Conservation (phyloP, 1,140 invertebrate genomes). For the Centruroides vittatus region DNA sequence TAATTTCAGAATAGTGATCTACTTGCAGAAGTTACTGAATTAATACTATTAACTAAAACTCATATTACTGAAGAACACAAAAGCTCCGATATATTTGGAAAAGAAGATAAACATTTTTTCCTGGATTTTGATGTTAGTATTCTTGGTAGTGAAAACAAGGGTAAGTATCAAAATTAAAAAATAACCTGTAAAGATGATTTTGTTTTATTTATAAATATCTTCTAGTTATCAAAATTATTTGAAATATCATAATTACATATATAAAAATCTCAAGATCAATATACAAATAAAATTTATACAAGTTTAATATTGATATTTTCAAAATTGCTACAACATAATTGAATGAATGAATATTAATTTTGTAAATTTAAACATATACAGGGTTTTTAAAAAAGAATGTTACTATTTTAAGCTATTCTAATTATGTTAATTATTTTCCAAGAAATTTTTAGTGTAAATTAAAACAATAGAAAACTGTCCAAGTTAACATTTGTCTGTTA, state of each 20-base stretch:
- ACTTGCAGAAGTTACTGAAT: conserved; percentile 31
- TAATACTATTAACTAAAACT: conserved; percentile 37
- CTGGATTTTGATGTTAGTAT: conserved; percentile 45
- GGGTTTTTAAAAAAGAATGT: too few relatives aligned
- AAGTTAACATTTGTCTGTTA: too few relatives aligned
- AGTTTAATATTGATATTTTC: too few relatives aligned
- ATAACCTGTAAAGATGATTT: too few relatives aligned
- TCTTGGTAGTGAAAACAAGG: conserved; percentile 33
- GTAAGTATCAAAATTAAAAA: conserved; percentile 4
- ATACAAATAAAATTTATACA: too few relatives aligned
- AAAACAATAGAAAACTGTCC: too few relatives aligned
- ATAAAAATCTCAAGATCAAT: conserved; percentile 5
- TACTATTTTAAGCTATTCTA: too few relatives aligned
- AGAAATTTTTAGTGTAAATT: too few relatives aligned
- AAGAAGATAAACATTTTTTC: conserved; percentile 43
- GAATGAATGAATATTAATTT: too few relatives aligned
- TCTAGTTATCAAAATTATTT: background rate
- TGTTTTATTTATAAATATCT: background rate
- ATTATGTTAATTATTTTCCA: too few relatives aligned
- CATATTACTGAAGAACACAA: conserved; percentile 46
- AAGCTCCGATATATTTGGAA: conserved; percentile 36
- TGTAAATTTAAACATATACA: too few relatives aligned
- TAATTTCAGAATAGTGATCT: background rate
- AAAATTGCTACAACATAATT: too few relatives aligned
- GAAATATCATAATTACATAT: background rate